Percentiles rank a stretch among this genome's conserved stretches.
These are phyloP conservation scores for Sorex fumeus DNA, from an alignment of 2,113 vertebrate species.

Conservation along the genomic window DNA sequence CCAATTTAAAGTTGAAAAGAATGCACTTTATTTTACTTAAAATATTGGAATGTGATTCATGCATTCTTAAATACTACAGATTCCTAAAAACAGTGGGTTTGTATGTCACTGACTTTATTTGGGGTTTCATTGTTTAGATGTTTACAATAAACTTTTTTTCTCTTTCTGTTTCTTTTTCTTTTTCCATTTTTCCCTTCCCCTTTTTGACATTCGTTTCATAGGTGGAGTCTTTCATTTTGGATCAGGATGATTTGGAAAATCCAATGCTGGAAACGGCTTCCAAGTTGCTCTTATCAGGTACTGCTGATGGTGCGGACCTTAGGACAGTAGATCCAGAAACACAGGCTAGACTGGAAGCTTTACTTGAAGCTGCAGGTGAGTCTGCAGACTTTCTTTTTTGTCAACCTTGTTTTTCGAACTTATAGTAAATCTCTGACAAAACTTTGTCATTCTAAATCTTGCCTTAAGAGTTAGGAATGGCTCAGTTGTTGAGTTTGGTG, in stretches of 20 bases:
- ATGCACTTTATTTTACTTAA: neutral
- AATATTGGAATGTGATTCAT: conserved; percentile 38
- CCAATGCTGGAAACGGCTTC: conserved; percentile 99
- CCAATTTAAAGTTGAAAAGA: conserved; percentile 47
- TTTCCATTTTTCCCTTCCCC: neutral
- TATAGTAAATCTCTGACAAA: conserved; percentile 18
- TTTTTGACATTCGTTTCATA: conserved; percentile 75
- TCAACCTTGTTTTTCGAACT: neutral
- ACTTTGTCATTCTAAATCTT: conserved; percentile 1
- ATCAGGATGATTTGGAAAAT: conserved; percentile 99
- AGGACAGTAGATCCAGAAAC: conserved; percentile 99
- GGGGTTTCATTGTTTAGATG: conserved; percentile 15
- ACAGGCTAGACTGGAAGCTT: conserved; percentile 97
- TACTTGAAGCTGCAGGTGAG: conserved; percentile 98
- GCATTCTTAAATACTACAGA: neutral
- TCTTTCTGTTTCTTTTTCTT: neutral
- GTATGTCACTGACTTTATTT: conserved; percentile 22
- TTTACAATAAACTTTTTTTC: conserved; percentile 64
- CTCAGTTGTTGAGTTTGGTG: neutral
- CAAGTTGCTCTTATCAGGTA: conserved; percentile 97
- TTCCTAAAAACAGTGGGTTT: conserved; percentile 29
- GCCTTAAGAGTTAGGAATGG: neutral
- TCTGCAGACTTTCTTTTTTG: neutral
- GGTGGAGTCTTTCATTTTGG: conserved; percentile 99
- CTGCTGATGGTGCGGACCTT: conserved; percentile 97